Evolutionary conservation across 2,113 vertebrate genomes (phyloP).

Genomic region (Festucalex cinctus): DNA sequence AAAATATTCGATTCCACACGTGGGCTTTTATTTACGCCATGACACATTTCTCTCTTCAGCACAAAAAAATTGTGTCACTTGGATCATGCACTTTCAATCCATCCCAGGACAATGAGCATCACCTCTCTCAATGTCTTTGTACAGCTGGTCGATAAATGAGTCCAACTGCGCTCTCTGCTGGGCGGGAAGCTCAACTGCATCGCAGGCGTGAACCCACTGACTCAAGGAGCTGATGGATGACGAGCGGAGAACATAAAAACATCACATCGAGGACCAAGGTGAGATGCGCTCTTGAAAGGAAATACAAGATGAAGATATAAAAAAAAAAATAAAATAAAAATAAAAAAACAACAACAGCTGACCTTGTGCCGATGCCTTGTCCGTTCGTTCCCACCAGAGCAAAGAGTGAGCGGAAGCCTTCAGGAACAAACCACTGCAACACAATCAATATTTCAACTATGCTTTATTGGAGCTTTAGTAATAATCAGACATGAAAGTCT

Average conservation of each 20-base stretch:
- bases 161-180: constrained; percentile 90
- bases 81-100: not conserved
- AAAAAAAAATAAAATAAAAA: no score
- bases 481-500: not conserved
- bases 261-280: not conserved
- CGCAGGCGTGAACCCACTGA: constrained; percentile 95
- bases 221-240: constrained; percentile 82
- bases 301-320: not conserved
- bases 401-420: constrained; percentile 93
- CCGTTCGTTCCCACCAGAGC: constrained; percentile 95
- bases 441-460: constrained; percentile 18
- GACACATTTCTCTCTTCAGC: not conserved
- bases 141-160: constrained; percentile 91
- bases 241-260: not conserved
- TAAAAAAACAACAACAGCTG: constrained; percentile 3
- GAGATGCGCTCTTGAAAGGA: not conserved
- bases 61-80: not conserved
- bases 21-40: not conserved
- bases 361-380: constrained; percentile 98
- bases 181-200: constrained; percentile 82
- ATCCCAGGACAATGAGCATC: constrained; percentile 28
- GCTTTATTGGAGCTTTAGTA: not conserved
- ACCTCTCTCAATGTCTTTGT: constrained; percentile 99
- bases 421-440: constrained; percentile 91
- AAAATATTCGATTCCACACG: not conserved